Evolutionary conservation across 1,140 invertebrate species (phyloP).

Genomic region (Macrostomum lignano): DNA sequence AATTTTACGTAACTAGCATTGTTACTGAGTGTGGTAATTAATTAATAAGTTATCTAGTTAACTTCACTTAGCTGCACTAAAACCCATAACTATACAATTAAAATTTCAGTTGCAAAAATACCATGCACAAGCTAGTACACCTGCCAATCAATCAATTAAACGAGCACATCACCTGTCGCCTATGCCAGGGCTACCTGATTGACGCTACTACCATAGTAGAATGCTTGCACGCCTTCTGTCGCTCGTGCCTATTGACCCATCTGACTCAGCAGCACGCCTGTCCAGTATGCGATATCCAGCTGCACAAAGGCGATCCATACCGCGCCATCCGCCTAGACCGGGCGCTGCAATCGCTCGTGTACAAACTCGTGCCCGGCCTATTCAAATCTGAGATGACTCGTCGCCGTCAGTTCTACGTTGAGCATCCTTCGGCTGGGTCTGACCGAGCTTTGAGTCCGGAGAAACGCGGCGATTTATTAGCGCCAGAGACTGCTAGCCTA

Average conservation of each 20-base stretch:
- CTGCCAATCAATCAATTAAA: no score
- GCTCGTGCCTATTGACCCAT: slow-evolving; percentile 24
- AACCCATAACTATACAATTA: no score
- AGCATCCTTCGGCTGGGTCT: slow-evolving; percentile 37
- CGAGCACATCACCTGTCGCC: slow-evolving; percentile 67
- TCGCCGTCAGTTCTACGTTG: slow-evolving; percentile 49
- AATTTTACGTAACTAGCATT: no score
- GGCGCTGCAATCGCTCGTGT: slow-evolving; percentile 72
- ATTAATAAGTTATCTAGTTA: no score
- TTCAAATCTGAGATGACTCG: slow-evolving; percentile 61
- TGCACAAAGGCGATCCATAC: slow-evolving; percentile 22
- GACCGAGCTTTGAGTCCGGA: neutral
- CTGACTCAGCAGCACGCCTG: slow-evolving; percentile 23
- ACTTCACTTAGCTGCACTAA: no score
- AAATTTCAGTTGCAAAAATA: no score
- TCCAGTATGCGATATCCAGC: slow-evolving; percentile 24
- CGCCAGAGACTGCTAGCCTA: no score
- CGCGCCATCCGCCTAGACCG: slow-evolving; percentile 36
- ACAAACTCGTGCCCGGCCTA: slow-evolving; percentile 68
- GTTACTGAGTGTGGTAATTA: no score
- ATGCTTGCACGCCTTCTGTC: slow-evolving; percentile 61
- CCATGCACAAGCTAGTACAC: no score
- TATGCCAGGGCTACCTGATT: slow-evolving; percentile 77
- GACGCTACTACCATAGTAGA: slow-evolving; percentile 86
- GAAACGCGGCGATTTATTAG: slow-evolving; percentile 1